These are phyloP conservation scores for Hemaris fuciformis DNA, from an alignment of 2,888 invertebrate species.

Conservation along the genomic window DNA sequence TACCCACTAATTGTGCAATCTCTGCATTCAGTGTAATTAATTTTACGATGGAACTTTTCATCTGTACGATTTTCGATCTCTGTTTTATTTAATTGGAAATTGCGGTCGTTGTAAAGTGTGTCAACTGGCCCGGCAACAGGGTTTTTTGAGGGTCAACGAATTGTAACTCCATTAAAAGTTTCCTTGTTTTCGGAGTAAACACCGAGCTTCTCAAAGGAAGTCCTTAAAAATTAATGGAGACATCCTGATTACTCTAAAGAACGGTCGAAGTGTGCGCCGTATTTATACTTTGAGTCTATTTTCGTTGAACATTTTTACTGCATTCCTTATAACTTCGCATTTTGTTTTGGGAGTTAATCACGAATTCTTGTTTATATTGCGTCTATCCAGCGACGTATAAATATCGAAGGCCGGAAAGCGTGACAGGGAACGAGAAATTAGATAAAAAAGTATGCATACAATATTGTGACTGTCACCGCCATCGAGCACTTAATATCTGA, in stretches of 20 bases:
- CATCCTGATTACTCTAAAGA: constrained; percentile 70
- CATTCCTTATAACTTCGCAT: constrained; percentile 43
- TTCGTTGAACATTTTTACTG: constrained; percentile 50
- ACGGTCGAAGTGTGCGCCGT: constrained; percentile 47
- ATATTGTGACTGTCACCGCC: constrained; percentile 72
- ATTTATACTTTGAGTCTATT: constrained; percentile 61
- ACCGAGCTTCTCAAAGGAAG: constrained; percentile 71
- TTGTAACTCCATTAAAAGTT: constrained; percentile 79
- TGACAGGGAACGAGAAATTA: constrained; percentile 59
- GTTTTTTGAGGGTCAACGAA: constrained; percentile 64
- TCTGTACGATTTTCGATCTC: not conserved
- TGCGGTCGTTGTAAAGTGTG: constrained; percentile 12
- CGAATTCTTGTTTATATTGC: constrained; percentile 46
- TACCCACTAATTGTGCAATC: constrained; percentile 3
- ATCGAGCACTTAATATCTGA: constrained; percentile 69
- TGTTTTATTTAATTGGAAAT: constrained; percentile 16
- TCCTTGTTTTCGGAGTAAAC: constrained; percentile 73
- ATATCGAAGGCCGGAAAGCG: constrained; percentile 41
- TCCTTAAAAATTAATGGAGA: constrained; percentile 78
- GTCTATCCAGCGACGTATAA: constrained; percentile 52
- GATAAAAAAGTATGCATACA: constrained; percentile 60
- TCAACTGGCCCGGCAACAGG: constrained; percentile 33
- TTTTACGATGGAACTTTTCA: not conserved
- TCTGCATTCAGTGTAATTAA: not conserved
- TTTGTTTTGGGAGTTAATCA: constrained; percentile 36